Evolutionary conservation across 2,113 vertebrate genomes (phyloP).

Genomic region (Damaliscus lunatus): DNA sequence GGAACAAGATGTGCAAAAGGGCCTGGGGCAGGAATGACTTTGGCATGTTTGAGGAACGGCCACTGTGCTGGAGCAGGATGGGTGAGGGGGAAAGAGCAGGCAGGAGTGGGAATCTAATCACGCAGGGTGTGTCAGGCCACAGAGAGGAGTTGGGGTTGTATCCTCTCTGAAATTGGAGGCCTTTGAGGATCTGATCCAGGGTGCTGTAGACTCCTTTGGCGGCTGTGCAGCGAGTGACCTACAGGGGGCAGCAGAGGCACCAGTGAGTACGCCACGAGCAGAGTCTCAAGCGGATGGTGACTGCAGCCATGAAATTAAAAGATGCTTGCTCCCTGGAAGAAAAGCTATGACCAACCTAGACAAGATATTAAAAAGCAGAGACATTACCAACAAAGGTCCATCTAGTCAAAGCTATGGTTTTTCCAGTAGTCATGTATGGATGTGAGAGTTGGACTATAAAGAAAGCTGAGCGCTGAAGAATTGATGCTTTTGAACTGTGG

Average conservation of each 20-base stretch:
- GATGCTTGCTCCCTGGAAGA: not conserved
- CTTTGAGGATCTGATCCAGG: not conserved
- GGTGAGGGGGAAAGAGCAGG: not conserved
- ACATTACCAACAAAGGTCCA: not conserved
- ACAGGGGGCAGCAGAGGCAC: not conserved
- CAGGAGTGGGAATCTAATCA: fast-evolving
- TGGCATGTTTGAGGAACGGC: not conserved
- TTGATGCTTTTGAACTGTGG: not conserved
- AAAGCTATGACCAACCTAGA: not conserved
- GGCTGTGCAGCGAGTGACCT: not conserved
- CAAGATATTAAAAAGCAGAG: not conserved
- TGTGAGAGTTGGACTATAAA: not conserved
- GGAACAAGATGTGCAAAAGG: not conserved
- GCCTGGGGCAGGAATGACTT: not conserved
- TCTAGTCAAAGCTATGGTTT: not conserved
- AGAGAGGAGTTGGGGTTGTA: not conserved
- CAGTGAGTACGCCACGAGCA: no score
- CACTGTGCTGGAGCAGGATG: not conserved
- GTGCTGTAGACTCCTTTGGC: not conserved
- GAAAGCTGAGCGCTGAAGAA: not conserved
- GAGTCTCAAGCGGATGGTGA: not conserved
- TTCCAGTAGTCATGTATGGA: not conserved
- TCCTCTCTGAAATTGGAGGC: not conserved
- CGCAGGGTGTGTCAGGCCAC: no score
- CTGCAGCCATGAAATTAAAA: not conserved